These are phyloP conservation scores for Cnemophilus loriae DNA, from an alignment of 2,113 vertebrate species.

Conservation along the genomic window DNA sequence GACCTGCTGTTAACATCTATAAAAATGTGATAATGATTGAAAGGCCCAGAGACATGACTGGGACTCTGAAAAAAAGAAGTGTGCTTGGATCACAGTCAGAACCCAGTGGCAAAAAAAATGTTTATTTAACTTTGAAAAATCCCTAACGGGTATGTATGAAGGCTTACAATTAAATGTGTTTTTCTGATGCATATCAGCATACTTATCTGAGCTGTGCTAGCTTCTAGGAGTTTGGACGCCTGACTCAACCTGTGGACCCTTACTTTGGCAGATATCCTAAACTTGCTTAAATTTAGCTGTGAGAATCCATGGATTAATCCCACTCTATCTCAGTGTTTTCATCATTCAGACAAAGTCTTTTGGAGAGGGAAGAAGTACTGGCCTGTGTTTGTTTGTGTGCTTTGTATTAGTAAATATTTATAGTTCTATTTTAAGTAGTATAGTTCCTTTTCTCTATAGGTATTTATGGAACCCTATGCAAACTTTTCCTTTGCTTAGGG, in stretches of 20 bases:
- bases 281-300: neutral
- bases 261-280: neutral
- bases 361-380: neutral
- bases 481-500: neutral
- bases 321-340: neutral
- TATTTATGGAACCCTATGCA: neutral
- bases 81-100: neutral
- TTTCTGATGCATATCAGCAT: neutral
- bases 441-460: neutral
- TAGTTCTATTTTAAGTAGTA: neutral
- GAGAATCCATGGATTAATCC: neutral
- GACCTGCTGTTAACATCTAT: neutral
- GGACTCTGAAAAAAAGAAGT: neutral
- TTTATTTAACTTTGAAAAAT: neutral
- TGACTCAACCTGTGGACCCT: neutral
- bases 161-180: neutral
- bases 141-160: neutral
- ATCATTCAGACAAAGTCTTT: neutral
- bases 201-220: neutral
- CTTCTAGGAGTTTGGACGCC: neutral
- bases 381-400: neutral
- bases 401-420: neutral
- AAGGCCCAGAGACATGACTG: neutral
- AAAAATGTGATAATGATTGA: conserved; percentile 25
- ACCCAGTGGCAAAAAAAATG: neutral